These are phyloP conservation scores for Pituophis catenifer DNA, from an alignment of 2,113 vertebrate species.

Conservation along the genomic window DNA sequence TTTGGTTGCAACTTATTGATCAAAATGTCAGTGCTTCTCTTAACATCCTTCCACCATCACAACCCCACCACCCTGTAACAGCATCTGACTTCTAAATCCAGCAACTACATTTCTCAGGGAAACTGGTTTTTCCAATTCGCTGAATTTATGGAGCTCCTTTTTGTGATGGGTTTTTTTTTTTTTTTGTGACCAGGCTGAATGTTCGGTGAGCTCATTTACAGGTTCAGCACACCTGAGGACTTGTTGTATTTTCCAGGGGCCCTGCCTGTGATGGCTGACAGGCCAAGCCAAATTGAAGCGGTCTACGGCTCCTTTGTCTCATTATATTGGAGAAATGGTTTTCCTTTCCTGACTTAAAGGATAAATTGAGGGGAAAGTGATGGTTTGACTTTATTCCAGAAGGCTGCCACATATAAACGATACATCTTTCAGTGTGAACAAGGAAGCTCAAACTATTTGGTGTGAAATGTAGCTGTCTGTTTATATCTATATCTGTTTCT, in stretches of 20 bases:
- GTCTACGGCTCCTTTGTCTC: slow-evolving; percentile 16
- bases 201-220: slow-evolving; percentile 12
- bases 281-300: slow-evolving; percentile 7
- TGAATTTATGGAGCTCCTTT: slow-evolving; percentile 43
- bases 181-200: neutral
- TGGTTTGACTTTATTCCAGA: slow-evolving; percentile 18
- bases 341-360: neutral
- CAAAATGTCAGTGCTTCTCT: slow-evolving; percentile 60
- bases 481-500: neutral
- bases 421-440: slow-evolving; percentile 8
- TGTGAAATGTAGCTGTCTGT: neutral
- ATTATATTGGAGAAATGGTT: neutral
- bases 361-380: neutral
- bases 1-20: slow-evolving; percentile 65
- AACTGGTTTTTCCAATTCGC: slow-evolving; percentile 43
- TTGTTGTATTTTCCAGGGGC: rapidly evolving
- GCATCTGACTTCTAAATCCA: slow-evolving; percentile 54
- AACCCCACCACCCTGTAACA: slow-evolving; percentile 27
- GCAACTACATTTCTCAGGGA: slow-evolving; percentile 59
- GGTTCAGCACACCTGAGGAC: neutral
- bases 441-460: neutral
- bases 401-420: slow-evolving; percentile 1
- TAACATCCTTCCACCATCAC: neutral
- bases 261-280: neutral
- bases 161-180: slow-evolving; percentile 23